These are phyloP conservation scores for Leucophenga varia DNA, from an alignment of 1,140 invertebrate genomes.

Conservation along the genomic window DNA sequence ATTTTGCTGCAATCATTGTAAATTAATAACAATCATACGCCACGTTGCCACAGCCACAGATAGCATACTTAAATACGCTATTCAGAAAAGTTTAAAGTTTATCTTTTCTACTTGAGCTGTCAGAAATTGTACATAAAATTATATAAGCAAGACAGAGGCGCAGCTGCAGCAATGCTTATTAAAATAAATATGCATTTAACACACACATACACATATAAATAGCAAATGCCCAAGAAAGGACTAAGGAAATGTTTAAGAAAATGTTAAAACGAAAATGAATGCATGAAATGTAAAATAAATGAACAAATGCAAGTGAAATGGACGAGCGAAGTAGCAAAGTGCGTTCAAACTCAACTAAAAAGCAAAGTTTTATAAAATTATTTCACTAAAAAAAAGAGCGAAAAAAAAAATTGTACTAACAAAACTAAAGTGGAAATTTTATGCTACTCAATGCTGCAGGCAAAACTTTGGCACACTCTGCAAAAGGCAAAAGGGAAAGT, in stretches of 20 bases:
- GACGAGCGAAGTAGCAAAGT: conserved; percentile 35
- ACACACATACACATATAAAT: too few relatives aligned
- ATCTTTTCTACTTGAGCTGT: conserved; percentile 50
- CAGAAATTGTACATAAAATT: conserved; percentile 52
- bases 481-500: too few relatives aligned
- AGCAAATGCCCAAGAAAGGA: conserved; percentile 30
- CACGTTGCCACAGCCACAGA: conserved; percentile 38
- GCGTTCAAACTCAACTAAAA: too few relatives aligned
- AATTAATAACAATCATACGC: conserved; percentile 54
- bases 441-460: conserved; percentile 45
- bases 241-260: not conserved
- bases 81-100: conserved; percentile 45
- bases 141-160: conserved; percentile 17
- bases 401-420: conserved; percentile 38
- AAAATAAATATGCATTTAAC: conserved; percentile 54
- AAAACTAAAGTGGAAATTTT: conserved; percentile 50
- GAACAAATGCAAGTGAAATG: conserved; percentile 2
- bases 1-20: too few relatives aligned
- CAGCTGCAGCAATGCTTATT: conserved; percentile 51
- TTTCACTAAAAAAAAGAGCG: conserved; percentile 26
- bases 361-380: conserved; percentile 54
- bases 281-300: conserved; percentile 28
- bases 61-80: too few relatives aligned
- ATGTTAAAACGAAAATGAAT: conserved; percentile 4
- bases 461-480: conserved; percentile 50